A percentile compares a stretch with the other conserved stretches of the same genome.
Evolutionary conservation across 2,113 vertebrate genomes (phyloP).

Genomic region (Pampusana beccarii): DNA sequence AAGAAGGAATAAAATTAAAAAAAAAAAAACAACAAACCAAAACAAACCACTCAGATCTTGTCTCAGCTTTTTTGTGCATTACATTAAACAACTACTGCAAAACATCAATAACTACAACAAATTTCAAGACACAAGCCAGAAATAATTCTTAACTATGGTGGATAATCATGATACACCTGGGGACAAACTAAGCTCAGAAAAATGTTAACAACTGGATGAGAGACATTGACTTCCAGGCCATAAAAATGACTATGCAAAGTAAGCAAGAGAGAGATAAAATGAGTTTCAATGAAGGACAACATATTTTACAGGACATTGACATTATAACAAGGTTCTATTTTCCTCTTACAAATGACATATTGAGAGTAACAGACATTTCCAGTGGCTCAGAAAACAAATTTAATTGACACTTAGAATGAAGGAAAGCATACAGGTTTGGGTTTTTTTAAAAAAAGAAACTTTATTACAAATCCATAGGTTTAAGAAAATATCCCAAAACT

Average conservation of each 20-base stretch:
- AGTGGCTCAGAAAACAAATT: not conserved
- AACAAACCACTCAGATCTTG: not conserved
- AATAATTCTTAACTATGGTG: not conserved
- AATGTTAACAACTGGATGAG: not conserved
- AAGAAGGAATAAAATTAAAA: not conserved
- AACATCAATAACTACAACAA: not conserved
- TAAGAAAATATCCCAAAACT: constrained; percentile 63
- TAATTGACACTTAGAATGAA: constrained; percentile 1
- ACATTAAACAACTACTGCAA: not conserved
- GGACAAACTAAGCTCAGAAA: not conserved
- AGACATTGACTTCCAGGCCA: not conserved
- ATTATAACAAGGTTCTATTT: not conserved
- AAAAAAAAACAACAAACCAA: not conserved
- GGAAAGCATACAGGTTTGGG: not conserved
- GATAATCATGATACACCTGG: not conserved
- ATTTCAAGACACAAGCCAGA: not conserved
- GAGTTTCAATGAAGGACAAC: not conserved
- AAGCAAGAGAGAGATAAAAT: not conserved
- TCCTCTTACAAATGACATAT: not conserved
- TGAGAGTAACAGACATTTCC: not conserved
- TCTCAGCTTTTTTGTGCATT: not conserved
- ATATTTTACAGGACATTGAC: not conserved
- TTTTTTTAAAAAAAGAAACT: not conserved
- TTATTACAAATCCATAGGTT: constrained; percentile 62
- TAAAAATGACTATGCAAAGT: not conserved